Conservation (phyloP, 2,113 vertebrate genomes). For the Cyphomyrus plagiostoma region DNA sequence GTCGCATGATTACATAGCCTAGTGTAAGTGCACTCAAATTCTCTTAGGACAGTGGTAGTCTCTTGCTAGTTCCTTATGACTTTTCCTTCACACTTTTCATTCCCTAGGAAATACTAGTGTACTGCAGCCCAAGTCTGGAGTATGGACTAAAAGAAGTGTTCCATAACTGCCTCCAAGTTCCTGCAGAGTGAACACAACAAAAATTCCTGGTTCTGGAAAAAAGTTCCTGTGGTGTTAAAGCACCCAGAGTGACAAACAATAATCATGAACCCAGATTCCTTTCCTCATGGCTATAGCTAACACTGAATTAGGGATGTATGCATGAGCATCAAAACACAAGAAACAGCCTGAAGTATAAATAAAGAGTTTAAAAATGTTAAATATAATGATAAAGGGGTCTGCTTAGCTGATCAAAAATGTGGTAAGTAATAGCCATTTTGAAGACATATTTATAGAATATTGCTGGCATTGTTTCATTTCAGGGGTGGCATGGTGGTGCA, state of each 20-base stretch:
- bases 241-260: too few species aligned
- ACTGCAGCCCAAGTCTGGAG: background rate
- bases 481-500: too few species aligned
- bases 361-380: background rate
- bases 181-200: background rate
- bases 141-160: background rate
- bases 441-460: background rate
- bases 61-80: background rate
- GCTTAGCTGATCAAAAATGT: background rate
- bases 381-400: background rate
- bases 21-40: background rate
- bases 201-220: background rate
- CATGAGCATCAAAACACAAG: background rate
- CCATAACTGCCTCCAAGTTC: background rate
- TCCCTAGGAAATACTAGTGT: background rate
- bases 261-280: background rate
- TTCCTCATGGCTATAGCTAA: background rate
- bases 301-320: background rate
- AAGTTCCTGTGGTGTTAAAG: background rate
- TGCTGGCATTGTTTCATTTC: too few species aligned
- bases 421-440: background rate
- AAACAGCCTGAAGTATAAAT: background rate
- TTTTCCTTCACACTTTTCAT: background rate
- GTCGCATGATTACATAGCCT: too few species aligned
- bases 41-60: background rate